phyloP scores from a whole-genome alignment of 2,113 vertebrate species.

The Pseudopodoces humilis region DNA sequence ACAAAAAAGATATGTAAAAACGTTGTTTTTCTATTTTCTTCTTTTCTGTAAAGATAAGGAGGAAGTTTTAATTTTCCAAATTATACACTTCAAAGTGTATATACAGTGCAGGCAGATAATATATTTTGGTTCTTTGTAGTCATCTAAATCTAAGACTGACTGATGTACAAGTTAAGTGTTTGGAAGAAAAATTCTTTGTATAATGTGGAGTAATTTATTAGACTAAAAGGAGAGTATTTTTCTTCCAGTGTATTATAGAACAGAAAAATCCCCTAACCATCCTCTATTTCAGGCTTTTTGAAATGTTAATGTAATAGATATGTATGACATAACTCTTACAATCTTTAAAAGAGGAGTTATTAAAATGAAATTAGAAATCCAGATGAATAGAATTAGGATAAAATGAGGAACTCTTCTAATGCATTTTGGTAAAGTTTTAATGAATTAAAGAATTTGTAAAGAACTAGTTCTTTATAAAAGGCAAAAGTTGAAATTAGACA shows the following conservation, averaged over 20 bases:
- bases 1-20: background rate
- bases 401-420: constrained; percentile 1
- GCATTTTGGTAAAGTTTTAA: constrained; percentile 25
- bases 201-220: background rate
- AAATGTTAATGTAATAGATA: background rate
- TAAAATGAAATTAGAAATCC: constrained; percentile 47
- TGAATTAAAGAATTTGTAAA: background rate
- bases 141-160: background rate
- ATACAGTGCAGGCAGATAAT: background rate
- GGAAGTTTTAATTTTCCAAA: background rate
- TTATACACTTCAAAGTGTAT: background rate
- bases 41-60: background rate
- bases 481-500: background rate
- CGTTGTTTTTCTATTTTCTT: background rate
- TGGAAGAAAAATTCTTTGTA: constrained; percentile 4
- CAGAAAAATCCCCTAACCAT: background rate
- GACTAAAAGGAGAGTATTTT: constrained; percentile 17
- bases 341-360: background rate
- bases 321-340: background rate
- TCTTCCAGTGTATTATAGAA: constrained; percentile 2
- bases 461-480: background rate
- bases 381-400: constrained; percentile 1
- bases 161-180: background rate
- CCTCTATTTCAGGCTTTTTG: background rate
- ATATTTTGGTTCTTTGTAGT: background rate